phyloP scores from a whole-genome alignment of 2,113 vertebrate species.

The Gobius niger region DNA sequence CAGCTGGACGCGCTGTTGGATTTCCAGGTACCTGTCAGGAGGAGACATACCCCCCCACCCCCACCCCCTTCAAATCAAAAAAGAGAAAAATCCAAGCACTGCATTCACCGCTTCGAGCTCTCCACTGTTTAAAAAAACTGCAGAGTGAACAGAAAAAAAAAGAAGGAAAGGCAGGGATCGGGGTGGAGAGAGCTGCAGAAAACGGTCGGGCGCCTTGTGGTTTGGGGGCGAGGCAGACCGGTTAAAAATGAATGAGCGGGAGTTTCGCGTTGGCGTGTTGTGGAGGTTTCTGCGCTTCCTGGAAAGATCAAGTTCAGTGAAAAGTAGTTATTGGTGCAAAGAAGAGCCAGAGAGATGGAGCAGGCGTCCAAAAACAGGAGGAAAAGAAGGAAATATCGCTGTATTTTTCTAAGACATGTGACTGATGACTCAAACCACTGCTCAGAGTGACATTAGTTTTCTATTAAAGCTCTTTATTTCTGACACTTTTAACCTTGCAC shows the following conservation, averaged over 20 bases:
- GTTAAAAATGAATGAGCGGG: conserved; percentile 34
- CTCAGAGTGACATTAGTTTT: no score
- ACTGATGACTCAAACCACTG: no score
- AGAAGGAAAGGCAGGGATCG: background rate
- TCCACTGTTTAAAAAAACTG: conserved; percentile 3
- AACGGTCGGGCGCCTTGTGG: conserved; percentile 39
- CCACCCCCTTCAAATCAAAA: no score
- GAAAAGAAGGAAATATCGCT: background rate
- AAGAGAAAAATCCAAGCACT: background rate
- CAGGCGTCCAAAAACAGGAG: background rate
- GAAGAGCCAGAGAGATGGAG: background rate
- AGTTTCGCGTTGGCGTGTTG: conserved; percentile 26
- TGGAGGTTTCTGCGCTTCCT: background rate
- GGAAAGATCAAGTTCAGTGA: background rate
- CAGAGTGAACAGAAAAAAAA: background rate
- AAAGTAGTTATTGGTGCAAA: background rate
- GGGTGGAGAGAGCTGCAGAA: conserved; percentile 26
- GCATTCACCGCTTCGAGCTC: conserved; percentile 6
- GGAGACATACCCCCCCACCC: no score
- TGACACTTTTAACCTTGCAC: no score
- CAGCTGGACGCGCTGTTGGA: conserved; percentile 93
- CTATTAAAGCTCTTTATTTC: no score
- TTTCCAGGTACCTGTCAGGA: conserved; percentile 83
- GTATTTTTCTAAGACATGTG: no score
- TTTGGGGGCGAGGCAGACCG: conserved; percentile 34